These are phyloP conservation scores for Pedionomus torquatus DNA, from an alignment of 2,113 vertebrate species.

Conservation along the genomic window DNA sequence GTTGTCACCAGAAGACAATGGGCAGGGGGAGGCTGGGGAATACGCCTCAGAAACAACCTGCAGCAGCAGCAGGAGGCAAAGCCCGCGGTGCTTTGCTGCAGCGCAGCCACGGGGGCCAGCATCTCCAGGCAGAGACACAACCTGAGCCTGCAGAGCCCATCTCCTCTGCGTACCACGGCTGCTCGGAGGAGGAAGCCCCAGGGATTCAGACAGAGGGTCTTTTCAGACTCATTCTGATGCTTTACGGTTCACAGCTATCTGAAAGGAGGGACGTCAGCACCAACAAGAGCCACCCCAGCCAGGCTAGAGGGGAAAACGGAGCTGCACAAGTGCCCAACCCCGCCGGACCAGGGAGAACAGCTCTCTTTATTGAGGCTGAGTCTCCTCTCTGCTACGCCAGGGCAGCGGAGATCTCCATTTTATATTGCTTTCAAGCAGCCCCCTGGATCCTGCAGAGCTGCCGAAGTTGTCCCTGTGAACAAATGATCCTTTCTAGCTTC, in stretches of 20 bases:
- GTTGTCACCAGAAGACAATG: slow-evolving; percentile 39
- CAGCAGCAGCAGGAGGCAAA: slow-evolving; percentile 31
- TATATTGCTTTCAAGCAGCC: not conserved
- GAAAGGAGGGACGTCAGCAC: not conserved
- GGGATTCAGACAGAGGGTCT: not conserved
- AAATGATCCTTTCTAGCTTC: slow-evolving; percentile 42
- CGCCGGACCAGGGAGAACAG: not conserved
- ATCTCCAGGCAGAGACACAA: not conserved
- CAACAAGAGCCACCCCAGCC: not conserved
- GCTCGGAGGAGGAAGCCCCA: not conserved
- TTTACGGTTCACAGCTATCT: not conserved
- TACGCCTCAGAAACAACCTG: slow-evolving; percentile 18
- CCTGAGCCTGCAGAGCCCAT: not conserved
- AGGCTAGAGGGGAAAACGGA: not conserved
- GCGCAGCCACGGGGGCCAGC: not conserved
- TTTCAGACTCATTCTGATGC: not conserved
- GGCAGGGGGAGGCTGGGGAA: not conserved
- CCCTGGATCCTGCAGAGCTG: slow-evolving; percentile 25
- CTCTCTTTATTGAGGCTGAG: not conserved
- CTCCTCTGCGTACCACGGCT: not conserved
- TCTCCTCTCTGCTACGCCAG: not conserved
- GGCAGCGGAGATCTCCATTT: not conserved
- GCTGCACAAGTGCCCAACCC: not conserved
- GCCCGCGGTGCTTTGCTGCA: not conserved
- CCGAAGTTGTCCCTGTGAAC: slow-evolving; percentile 27